These are phyloP conservation scores for Anoncus sp. DNA, from an alignment of 2,888 invertebrate genomes.

Conservation along the genomic window DNA sequence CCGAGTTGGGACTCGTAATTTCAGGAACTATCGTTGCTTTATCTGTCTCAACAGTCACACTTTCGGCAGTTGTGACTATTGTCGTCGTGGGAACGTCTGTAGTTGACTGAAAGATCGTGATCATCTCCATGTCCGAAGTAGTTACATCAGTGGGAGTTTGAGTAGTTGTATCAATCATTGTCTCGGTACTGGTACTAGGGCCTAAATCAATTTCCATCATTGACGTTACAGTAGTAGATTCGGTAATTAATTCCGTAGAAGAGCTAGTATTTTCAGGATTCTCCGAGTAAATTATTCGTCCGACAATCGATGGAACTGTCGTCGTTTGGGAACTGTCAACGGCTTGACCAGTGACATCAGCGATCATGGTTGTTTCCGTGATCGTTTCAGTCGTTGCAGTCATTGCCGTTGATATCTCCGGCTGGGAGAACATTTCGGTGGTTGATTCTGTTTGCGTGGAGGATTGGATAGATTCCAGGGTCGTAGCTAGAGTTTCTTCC, in stretches of 20 bases:
- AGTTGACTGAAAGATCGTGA: conserved; percentile 23
- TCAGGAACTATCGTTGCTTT: conserved; percentile 13
- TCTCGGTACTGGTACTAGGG: conserved; percentile 17
- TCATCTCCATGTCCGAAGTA: conserved; percentile 32
- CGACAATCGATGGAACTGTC: conserved; percentile 33
- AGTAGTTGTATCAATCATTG: conserved; percentile 39
- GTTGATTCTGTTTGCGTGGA: conserved; percentile 33
- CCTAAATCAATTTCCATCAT: conserved; percentile 12
- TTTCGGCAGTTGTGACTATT: conserved; percentile 1
- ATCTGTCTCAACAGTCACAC: not conserved
- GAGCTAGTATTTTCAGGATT: conserved; percentile 2
- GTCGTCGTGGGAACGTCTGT: conserved; percentile 42
- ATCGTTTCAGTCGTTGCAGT: conserved; percentile 41
- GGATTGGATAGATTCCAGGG: conserved; percentile 42
- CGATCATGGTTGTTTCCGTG: conserved; percentile 34
- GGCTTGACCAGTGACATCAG: conserved; percentile 22
- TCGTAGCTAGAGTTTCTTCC: conserved; percentile 38
- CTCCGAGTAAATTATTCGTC: conserved; percentile 15
- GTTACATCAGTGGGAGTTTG: conserved; percentile 22
- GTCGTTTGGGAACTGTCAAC: conserved; percentile 24
- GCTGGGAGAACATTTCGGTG: conserved; percentile 8
- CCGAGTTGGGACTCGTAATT: conserved; percentile 4
- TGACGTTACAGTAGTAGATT: conserved; percentile 16
- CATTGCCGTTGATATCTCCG: conserved; percentile 37
- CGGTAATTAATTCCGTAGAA: conserved; percentile 16